Percentiles rank a stretch among this genome's conserved stretches.
Conservation (phyloP, 2,888 invertebrate genomes). For the Spodoptera picta region DNA sequence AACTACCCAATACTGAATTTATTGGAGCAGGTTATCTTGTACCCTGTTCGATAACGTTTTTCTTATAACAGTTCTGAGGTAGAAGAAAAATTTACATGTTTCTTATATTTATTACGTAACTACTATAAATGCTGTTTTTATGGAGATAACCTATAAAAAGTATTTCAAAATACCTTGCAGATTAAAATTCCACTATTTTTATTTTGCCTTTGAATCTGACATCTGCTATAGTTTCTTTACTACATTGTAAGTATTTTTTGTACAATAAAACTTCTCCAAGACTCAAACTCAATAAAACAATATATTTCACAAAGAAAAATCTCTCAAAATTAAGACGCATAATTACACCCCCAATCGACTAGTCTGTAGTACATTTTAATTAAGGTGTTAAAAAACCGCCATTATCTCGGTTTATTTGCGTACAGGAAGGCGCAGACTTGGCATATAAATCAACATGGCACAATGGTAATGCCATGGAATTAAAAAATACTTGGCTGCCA, state of each 20-base stretch:
- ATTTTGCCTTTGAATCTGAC: too few relatives aligned
- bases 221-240: too few relatives aligned
- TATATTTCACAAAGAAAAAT: constrained; percentile 13
- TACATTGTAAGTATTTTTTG: too few relatives aligned
- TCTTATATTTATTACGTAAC: too few relatives aligned
- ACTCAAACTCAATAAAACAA: constrained; percentile 1
- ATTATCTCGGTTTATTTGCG: constrained; percentile 82
- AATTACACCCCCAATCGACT: constrained; percentile 73
- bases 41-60: background rate
- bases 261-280: too few relatives aligned
- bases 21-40: constrained; percentile 63
- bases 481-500: constrained; percentile 83
- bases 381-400: constrained; percentile 82
- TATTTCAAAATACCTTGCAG: too few relatives aligned
- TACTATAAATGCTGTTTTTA: too few relatives aligned
- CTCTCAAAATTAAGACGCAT: constrained; percentile 32
- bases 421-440: constrained; percentile 59
- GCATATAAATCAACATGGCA: constrained; percentile 82
- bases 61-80: too few relatives aligned
- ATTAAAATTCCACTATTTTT: too few relatives aligned
- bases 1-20: constrained; percentile 58
- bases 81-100: too few relatives aligned
- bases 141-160: too few relatives aligned
- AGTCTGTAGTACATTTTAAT: constrained; percentile 78
- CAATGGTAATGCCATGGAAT: constrained; percentile 86